Evolutionary conservation across 2,113 vertebrate genomes (phyloP).

Genomic region (Actenoides hombroni): DNA sequence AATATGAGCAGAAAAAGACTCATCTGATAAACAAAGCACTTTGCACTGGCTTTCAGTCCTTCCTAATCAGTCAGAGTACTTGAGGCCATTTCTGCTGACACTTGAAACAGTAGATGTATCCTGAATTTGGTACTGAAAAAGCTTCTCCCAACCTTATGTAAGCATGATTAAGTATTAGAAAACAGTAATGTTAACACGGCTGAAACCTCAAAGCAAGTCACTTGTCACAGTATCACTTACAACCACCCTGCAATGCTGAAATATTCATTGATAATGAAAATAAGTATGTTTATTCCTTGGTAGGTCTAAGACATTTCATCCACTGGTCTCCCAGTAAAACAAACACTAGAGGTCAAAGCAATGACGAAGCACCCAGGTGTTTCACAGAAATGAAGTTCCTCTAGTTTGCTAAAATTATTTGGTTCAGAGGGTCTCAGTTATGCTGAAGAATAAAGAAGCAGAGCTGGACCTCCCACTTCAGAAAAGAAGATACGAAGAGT

Average conservation of each 20-base stretch:
- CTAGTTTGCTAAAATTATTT: background rate
- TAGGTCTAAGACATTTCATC: background rate
- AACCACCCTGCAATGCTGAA: background rate
- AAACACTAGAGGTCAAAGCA: background rate
- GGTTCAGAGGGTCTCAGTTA: background rate
- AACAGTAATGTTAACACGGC: background rate
- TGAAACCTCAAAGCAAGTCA: background rate
- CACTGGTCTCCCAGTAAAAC: background rate
- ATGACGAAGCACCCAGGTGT: fast-evolving
- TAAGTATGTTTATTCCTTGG: background rate
- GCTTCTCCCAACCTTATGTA: background rate
- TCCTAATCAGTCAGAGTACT: conserved; percentile 27
- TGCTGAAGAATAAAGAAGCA: background rate
- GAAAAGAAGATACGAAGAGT: background rate
- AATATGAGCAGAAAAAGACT: conserved; percentile 18
- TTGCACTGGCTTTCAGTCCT: conserved; percentile 17
- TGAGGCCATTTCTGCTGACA: conserved; percentile 27
- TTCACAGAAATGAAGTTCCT: background rate
- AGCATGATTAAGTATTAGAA: background rate
- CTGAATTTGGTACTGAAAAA: background rate
- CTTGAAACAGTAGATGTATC: background rate
- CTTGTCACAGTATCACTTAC: background rate
- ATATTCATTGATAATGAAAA: background rate
- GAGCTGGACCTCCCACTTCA: background rate
- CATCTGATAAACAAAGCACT: conserved; percentile 36